Percentiles rank a stretch among this genome's conserved stretches.
Evolutionary conservation across 2,113 vertebrate species (phyloP).

Genomic region (Lasiurus cinereus): DNA sequence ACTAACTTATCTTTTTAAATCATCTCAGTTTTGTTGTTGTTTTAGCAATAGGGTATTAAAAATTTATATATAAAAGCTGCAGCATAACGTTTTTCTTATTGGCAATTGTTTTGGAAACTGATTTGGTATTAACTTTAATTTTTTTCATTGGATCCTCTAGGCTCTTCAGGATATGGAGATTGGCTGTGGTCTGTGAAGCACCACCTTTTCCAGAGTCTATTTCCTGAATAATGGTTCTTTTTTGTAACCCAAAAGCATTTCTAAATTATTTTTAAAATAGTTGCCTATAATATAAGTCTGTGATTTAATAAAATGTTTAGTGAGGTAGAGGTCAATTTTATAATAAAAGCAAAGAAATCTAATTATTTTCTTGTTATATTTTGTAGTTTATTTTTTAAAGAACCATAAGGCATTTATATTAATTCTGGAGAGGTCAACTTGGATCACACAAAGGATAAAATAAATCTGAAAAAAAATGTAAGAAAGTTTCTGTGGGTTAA

Average conservation of each 20-base stretch:
- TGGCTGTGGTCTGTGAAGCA: background rate
- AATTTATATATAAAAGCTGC: background rate
- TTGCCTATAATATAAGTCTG: slow-evolving; percentile 1
- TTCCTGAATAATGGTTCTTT: slow-evolving; percentile 10
- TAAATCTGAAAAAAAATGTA: slow-evolving; percentile 36
- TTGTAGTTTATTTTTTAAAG: slow-evolving; percentile 45
- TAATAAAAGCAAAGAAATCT: slow-evolving; percentile 6
- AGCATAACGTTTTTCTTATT: background rate
- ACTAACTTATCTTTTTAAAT: slow-evolving; percentile 35
- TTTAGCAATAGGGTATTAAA: background rate
- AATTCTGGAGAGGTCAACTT: slow-evolving; percentile 24
- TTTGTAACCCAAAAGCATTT: background rate
- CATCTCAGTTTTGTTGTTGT: background rate
- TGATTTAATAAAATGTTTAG: slow-evolving; percentile 37
- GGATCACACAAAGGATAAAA: slow-evolving; percentile 10
- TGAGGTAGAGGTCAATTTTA: slow-evolving; percentile 35
- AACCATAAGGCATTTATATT: slow-evolving; percentile 28
- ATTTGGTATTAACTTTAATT: background rate
- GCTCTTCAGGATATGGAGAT: background rate
- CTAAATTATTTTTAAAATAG: slow-evolving; percentile 26
- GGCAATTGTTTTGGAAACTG: background rate
- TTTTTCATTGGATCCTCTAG: background rate
- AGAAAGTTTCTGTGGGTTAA: background rate
- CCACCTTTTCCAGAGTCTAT: background rate
- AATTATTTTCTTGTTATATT: slow-evolving; percentile 21